Evolutionary conservation across 1,140 invertebrate species (phyloP), one percentile per base, ranked within the genome.

Genomic region (Chelonus insularis): DNA sequence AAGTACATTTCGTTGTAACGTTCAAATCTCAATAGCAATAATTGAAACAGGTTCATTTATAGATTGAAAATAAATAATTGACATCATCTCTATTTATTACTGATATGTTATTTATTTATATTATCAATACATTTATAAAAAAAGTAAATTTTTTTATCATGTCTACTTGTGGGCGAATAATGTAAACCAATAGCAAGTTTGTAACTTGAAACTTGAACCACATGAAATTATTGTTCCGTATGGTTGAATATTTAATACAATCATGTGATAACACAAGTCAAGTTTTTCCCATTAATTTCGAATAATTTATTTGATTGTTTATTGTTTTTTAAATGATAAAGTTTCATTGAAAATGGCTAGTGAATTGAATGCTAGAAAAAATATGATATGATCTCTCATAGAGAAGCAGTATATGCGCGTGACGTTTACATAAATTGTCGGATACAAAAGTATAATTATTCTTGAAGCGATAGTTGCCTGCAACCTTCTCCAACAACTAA

Each of bases 141-240:
- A n/a, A n/a, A n/a, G n/a, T n/a, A n/a, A n/a, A n/a, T n/a, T n/a
- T 29, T 29, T 29, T 29, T 29, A 29, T 29, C 25, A n/a, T n/a
- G 7, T 29, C 3, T 11, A n/a, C 3, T 12, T 12, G 36, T 37
- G 36, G 36, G 12, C 36, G 36, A 37, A 37, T 37, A 52, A n/a
- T 52, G n/a, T 52, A 52, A 29, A 29, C 25, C 12, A 39, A 39
- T 39, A n/a, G 36, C 9, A 14, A n/a, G 7, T n/a, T 14, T 39
- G 36, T 9, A 39, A 39, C n/a, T n/a, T 14, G n/a, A 20, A 23
- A 51, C 64, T 12, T 47, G 16, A 2, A 70, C 63, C 66, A 56
- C 66, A 67, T 59, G 41, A 65, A 62, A 70, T 71, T 70, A 72
- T 68, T 62, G 61, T 72, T 57, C 66, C 62, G 56, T 63, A 65